Evolutionary conservation across 2,888 invertebrate species (phyloP).

Genomic region (Apamea anceps): DNA sequence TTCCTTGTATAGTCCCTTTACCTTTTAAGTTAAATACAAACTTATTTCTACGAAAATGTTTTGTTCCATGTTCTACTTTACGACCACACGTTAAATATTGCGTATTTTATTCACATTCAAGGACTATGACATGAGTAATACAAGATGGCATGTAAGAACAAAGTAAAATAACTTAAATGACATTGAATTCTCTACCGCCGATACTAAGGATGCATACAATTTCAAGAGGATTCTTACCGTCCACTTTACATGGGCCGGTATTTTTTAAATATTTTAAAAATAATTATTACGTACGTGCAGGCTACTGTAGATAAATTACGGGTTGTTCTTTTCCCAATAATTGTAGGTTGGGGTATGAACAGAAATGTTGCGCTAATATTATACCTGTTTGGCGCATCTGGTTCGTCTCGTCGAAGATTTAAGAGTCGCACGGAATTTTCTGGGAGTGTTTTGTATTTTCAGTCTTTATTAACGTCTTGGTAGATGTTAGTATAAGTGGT

Average conservation of each 20-base stretch:
- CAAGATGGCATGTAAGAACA: constrained; percentile 47
- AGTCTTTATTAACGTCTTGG: neutral
- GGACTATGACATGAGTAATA: constrained; percentile 56
- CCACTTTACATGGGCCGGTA: constrained; percentile 60
- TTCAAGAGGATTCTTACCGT: constrained; percentile 50
- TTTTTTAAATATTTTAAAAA: constrained; percentile 78
- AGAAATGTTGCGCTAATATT: constrained; percentile 79
- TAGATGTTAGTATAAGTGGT: neutral
- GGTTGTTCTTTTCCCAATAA: constrained; percentile 79
- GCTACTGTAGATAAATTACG: constrained; percentile 82
- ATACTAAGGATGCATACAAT: constrained; percentile 46
- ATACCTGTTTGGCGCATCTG: constrained; percentile 75
- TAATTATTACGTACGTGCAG: constrained; percentile 78
- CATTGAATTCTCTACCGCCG: constrained; percentile 51
- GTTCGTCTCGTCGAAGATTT: constrained; percentile 62
- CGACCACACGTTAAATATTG: constrained; percentile 48
- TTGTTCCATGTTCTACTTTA: constrained; percentile 14
- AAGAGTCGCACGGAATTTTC: constrained; percentile 58
- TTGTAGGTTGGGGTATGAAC: constrained; percentile 78
- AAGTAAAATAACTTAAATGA: constrained; percentile 47
- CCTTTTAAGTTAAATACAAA: constrained; percentile 9
- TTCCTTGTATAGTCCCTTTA: neutral
- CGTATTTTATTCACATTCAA: constrained; percentile 45
- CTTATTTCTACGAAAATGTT: constrained; percentile 10
- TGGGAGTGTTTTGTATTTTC: constrained; percentile 36